Percentiles rank a stretch among this genome's conserved stretches.
Evolutionary conservation across 2,888 invertebrate species (phyloP).

Genomic region (Anaspis maculata): DNA sequence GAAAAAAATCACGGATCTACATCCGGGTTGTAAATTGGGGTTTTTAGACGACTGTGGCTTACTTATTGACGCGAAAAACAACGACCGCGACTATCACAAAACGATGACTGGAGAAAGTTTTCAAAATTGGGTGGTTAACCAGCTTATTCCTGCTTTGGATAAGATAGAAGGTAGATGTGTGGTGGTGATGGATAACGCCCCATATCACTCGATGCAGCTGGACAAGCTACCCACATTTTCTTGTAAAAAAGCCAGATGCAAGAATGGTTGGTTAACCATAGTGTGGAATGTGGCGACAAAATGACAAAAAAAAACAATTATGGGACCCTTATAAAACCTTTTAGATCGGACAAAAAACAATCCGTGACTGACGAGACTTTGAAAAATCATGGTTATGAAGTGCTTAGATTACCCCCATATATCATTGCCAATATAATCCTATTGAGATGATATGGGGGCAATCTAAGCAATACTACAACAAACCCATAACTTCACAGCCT

Average conservation of each 20-base stretch:
- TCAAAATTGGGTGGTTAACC: slow-evolving; percentile 42
- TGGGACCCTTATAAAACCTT: slow-evolving; percentile 4
- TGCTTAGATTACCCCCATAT: slow-evolving; percentile 9
- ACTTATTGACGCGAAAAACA: slow-evolving; percentile 3
- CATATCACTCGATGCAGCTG: slow-evolving; percentile 3
- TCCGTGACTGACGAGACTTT: slow-evolving; percentile 8
- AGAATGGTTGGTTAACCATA: slow-evolving; percentile 10
- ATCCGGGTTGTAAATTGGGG: slow-evolving; percentile 3
- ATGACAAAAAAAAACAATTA: slow-evolving; percentile 9
- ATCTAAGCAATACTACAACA: slow-evolving; percentile 6
- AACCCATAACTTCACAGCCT: no score
- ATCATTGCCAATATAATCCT: slow-evolving; percentile 8
- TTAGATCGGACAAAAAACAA: slow-evolving; percentile 15
- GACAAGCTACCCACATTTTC: slow-evolving; percentile 3
- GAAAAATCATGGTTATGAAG: background rate
- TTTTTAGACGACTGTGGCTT: slow-evolving; percentile 4
- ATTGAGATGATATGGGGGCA: slow-evolving; percentile 7
- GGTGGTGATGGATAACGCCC: slow-evolving; percentile 7
- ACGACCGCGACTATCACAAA: slow-evolving; percentile 6
- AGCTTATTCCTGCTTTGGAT: slow-evolving; percentile 4
- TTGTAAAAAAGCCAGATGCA: slow-evolving; percentile 11
- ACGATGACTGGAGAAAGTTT: slow-evolving; percentile 47
- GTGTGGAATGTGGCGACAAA: slow-evolving; percentile 7
- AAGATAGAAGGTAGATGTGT: slow-evolving; percentile 5
- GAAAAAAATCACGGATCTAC: slow-evolving; percentile 3